These are phyloP conservation scores for Leuciscus waleckii DNA, from an alignment of 2,797 vertebrate genomes.

Conservation along the genomic window DNA sequence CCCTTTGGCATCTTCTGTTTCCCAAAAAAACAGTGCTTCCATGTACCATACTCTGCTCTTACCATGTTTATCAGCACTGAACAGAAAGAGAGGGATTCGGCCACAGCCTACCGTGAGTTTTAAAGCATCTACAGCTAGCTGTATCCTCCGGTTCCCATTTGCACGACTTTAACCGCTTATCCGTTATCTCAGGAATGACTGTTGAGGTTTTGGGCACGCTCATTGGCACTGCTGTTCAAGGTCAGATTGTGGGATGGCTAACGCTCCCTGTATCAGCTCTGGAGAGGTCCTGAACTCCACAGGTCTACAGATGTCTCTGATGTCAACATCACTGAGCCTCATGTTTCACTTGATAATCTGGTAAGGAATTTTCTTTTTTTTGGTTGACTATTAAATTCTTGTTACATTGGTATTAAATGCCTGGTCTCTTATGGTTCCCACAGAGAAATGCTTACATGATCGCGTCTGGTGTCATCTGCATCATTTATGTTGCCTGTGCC, in stretches of 20 bases:
- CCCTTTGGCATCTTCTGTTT: background rate
- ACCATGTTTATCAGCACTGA: constrained; percentile 98
- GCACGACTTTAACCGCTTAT: background rate
- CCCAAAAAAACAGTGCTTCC: constrained; percentile 86
- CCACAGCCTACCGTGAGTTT: constrained; percentile 93
- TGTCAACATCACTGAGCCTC: constrained; percentile 71
- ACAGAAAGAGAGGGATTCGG: constrained; percentile 94
- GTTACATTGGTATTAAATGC: constrained; percentile 7
- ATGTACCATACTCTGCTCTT: constrained; percentile 95
- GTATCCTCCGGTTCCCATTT: background rate
- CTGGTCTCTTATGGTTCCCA: constrained; percentile 15
- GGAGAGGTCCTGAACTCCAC: constrained; percentile 50
- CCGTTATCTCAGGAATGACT: constrained; percentile 86
- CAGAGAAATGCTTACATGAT: constrained; percentile 91
- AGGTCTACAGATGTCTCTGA: constrained; percentile 52
- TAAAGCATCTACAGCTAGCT: background rate
- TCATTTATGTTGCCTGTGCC: constrained; percentile 89
- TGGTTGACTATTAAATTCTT: background rate
- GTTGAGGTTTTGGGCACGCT: constrained; percentile 93
- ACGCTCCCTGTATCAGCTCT: constrained; percentile 80
- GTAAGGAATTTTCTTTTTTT: constrained; percentile 69
- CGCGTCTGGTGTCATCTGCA: constrained; percentile 87
- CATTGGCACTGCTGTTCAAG: constrained; percentile 92
- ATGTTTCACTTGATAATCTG: constrained; percentile 76
- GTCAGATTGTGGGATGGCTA: constrained; percentile 90